Conservation (phyloP, 1,140 invertebrate genomes). For the Brachionus asplanchnoidis region DNA sequence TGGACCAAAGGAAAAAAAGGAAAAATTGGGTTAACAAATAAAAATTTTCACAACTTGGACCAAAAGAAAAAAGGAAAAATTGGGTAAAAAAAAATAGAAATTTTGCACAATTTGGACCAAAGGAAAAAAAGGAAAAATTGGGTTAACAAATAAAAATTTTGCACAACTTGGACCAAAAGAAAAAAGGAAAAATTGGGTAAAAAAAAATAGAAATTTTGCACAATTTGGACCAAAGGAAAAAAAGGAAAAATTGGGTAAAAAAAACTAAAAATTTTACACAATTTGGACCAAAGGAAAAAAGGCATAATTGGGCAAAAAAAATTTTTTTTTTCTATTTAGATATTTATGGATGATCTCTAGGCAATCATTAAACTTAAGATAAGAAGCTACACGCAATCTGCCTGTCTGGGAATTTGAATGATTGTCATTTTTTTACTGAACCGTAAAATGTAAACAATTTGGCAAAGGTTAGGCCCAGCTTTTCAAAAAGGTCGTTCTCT, state of each 20-base stretch:
- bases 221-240: background rate
- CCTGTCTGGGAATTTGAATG: background rate
- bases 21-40: background rate
- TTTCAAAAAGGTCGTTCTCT: slow-evolving; percentile 23
- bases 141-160: background rate
- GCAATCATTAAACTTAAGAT: background rate
- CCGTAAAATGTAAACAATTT: slow-evolving; percentile 9
- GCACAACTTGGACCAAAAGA: background rate
- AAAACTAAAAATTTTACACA: background rate
- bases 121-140: background rate
- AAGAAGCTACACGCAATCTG: background rate
- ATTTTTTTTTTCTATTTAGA: background rate
- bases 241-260: background rate
- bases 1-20: background rate
- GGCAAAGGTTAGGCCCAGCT: background rate
- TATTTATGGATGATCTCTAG: background rate
- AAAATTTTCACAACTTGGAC: background rate
- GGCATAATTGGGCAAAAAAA: background rate
- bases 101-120: no score
- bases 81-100: background rate
- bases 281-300: background rate
- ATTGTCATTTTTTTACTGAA: slow-evolving; percentile 28
- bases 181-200: background rate
- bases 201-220: no score
- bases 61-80: background rate